These are phyloP conservation scores for Clupea harengus DNA, from an alignment of 2,113 vertebrate species.

Conservation along the genomic window DNA sequence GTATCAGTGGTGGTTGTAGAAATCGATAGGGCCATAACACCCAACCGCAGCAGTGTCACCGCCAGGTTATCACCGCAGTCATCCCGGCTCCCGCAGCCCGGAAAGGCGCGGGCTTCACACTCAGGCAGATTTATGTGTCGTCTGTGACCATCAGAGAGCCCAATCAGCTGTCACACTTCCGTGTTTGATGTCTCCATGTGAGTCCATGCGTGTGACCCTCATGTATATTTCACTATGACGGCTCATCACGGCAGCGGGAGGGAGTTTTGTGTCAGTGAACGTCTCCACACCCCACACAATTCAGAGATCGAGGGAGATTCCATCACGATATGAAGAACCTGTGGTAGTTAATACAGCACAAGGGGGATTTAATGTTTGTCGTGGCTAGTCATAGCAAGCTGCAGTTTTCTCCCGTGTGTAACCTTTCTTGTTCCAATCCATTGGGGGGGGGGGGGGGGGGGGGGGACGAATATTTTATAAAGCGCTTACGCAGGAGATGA, in stretches of 20 bases:
- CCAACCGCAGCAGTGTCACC: slow-evolving; percentile 34
- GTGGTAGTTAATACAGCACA: not conserved
- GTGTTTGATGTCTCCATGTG: slow-evolving; percentile 10
- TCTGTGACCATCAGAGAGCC: slow-evolving; percentile 13
- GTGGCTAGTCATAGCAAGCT: not conserved
- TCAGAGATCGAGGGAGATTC: not conserved
- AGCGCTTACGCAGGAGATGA: not conserved
- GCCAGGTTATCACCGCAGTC: slow-evolving; percentile 28
- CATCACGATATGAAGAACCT: not conserved
- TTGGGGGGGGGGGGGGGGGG: not conserved
- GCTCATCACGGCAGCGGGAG: not conserved
- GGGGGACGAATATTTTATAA: not conserved
- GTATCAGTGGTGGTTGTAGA: slow-evolving; percentile 32
- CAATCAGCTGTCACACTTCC: slow-evolving; percentile 22
- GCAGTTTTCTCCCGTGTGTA: not conserved
- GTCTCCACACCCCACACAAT: not conserved
- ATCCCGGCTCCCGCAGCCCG: slow-evolving; percentile 1
- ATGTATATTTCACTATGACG: slow-evolving; percentile 17
- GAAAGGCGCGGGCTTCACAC: not conserved
- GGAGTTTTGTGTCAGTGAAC: not conserved
- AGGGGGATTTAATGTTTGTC: not conserved
- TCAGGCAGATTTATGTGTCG: slow-evolving; percentile 32
- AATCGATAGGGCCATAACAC: slow-evolving; percentile 44
- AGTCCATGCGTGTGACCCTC: slow-evolving; percentile 17
- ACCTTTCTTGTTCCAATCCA: slow-evolving; percentile 6